phyloP scores from a whole-genome alignment of 2,113 vertebrate species.

The Microcebus lehilahytsara region DNA sequence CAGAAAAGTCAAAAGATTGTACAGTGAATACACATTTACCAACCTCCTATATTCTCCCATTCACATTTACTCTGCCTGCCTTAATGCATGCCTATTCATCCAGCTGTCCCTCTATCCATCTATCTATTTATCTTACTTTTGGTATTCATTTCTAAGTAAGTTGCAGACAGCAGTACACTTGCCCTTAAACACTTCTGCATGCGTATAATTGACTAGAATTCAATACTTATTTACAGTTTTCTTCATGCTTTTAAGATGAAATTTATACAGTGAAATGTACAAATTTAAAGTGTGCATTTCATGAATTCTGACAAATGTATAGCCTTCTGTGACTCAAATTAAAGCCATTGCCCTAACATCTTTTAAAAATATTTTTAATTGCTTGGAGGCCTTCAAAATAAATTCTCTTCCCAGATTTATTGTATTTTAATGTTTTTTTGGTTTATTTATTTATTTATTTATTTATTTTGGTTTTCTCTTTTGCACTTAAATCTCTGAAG shows the following conservation, averaged over 20 bases:
- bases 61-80: background rate
- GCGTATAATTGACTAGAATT: background rate
- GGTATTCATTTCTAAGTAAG: background rate
- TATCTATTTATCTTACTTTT: background rate
- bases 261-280: background rate
- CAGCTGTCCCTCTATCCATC: background rate
- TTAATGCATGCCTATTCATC: background rate
- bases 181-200: background rate
- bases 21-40: no score
- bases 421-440: background rate
- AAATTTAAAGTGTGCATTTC: background rate
- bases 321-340: background rate
- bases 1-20: background rate
- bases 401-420: background rate
- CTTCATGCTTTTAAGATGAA: background rate
- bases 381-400: background rate
- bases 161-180: background rate
- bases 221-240: background rate
- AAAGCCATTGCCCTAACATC: background rate
- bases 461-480: background rate
- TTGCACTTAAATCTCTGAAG: background rate
- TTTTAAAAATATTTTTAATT: conserved; percentile 44
- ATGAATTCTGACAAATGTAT: background rate
- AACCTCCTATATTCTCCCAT: background rate
- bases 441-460: no score